Percentiles rank a stretch among this genome's conserved stretches.
Evolutionary conservation across 23 tunicate genomes (phyloP).

Genomic region (Oikopleura dioica): DNA sequence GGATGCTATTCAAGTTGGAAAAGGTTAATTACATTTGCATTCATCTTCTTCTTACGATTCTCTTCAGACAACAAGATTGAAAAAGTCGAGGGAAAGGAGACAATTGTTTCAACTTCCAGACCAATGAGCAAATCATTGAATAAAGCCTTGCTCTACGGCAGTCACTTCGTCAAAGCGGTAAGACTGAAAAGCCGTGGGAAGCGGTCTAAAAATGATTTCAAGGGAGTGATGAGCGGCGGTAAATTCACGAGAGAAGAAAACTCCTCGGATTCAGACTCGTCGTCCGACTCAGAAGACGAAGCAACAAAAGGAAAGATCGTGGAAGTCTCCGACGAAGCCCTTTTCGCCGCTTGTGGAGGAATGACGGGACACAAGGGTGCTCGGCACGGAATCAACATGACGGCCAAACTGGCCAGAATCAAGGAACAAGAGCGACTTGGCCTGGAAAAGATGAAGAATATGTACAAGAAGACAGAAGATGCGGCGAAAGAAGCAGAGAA

Average conservation of each 20-base stretch:
- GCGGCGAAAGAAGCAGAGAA: no score
- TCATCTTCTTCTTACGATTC: background rate
- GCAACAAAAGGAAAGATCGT: background rate
- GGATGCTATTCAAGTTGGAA: background rate
- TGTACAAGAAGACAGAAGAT: background rate
- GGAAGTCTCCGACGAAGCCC: background rate
- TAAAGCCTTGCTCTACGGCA: background rate
- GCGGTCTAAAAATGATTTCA: no score
- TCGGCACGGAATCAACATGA: conserved; percentile 22
- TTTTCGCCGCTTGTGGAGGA: background rate
- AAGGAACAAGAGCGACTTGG: conserved; percentile 13
- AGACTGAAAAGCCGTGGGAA: no score
- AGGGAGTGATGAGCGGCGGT: background rate
- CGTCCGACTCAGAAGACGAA: background rate
- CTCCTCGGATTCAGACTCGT: background rate
- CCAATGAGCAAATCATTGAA: background rate
- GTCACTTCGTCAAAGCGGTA: no score
- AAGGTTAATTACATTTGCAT: background rate
- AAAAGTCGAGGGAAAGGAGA: background rate
- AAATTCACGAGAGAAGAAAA: background rate
- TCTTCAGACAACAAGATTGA: background rate
- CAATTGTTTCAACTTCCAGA: background rate
- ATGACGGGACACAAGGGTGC: conserved; percentile 16
- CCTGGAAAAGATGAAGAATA: background rate
- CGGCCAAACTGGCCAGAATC: conserved; percentile 20